Percentiles rank a stretch among this genome's conserved stretches.
These are phyloP conservation scores for Omphaloscelis lunosa DNA, from an alignment of 2,888 invertebrate genomes.

Conservation along the genomic window DNA sequence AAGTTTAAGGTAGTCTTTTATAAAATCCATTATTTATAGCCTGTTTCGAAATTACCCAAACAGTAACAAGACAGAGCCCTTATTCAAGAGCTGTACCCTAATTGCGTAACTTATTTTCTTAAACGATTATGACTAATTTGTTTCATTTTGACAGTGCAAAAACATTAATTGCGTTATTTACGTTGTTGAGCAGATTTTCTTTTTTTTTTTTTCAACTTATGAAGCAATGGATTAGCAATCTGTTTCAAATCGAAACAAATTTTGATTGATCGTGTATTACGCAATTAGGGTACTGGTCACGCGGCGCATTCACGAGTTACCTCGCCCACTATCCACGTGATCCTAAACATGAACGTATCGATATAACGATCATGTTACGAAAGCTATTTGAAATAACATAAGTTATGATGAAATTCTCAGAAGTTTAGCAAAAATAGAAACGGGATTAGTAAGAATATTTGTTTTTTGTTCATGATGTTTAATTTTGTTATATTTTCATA, in stretches of 20 bases:
- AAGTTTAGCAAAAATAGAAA: not conserved
- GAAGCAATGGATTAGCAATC: too few relatives aligned
- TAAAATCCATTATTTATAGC: not conserved
- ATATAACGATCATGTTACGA: not conserved
- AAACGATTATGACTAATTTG: too few relatives aligned
- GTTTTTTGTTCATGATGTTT: not conserved
- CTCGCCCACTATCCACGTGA: not conserved
- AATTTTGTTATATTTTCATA: not conserved
- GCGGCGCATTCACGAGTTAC: not conserved
- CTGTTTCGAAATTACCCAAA: not conserved
- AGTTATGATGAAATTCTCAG: not conserved
- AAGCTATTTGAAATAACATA: not conserved
- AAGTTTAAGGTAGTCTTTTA: not conserved
- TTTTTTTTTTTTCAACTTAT: too few relatives aligned
- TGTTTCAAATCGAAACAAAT: too few relatives aligned
- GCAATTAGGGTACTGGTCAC: too few relatives aligned
- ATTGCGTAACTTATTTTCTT: too few relatives aligned
- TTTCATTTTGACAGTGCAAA: too few relatives aligned
- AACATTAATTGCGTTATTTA: too few relatives aligned
- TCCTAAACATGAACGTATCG: not conserved
- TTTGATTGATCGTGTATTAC: too few relatives aligned
- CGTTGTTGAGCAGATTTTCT: too few relatives aligned
- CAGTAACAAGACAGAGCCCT: not conserved
- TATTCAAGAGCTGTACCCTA: too few relatives aligned
- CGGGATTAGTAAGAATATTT: not conserved